Percentiles rank a stretch among this genome's conserved stretches.
Conservation (phyloP, 2,888 invertebrate species). For the Crepidodera aurea region DNA sequence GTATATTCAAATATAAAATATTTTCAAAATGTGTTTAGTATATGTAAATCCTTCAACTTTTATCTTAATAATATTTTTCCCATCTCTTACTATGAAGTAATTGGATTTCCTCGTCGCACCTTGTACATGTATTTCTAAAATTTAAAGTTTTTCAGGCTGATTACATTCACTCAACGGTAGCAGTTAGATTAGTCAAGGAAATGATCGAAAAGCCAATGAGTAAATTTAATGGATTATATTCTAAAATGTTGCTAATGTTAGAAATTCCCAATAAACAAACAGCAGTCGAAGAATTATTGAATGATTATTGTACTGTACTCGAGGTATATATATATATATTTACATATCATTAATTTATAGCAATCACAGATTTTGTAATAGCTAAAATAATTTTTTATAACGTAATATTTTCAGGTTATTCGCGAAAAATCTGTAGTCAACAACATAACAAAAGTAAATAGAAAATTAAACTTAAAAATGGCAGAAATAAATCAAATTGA, state of each 20-base stretch:
- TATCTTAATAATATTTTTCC: too few relatives aligned
- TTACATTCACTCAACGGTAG: constrained; percentile 41
- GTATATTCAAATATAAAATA: too few relatives aligned
- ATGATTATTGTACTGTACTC: constrained; percentile 40
- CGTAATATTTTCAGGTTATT: constrained; percentile 16
- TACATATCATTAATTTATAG: too few relatives aligned
- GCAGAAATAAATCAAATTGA: not conserved
- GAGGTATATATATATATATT: constrained; percentile 44
- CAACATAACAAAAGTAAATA: constrained; percentile 18
- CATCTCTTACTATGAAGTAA: too few relatives aligned
- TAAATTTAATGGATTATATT: constrained; percentile 39
- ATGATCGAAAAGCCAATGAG: constrained; percentile 39
- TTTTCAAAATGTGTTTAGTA: too few relatives aligned
- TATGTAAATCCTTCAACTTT: too few relatives aligned
- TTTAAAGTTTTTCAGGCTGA: constrained; percentile 44
- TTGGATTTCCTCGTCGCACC: too few relatives aligned
- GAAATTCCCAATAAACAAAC: constrained; percentile 35
- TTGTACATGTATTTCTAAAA: too few relatives aligned
- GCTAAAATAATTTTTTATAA: not conserved
- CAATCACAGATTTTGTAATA: not conserved
- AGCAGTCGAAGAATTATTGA: constrained; percentile 37
- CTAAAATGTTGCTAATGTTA: constrained; percentile 45
- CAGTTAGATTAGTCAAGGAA: constrained; percentile 41
- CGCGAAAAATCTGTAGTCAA: constrained; percentile 11
- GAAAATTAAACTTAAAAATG: constrained; percentile 7